Evolutionary conservation across 2,888 invertebrate genomes (phyloP).

Genomic region (Sinelater perroti): DNA sequence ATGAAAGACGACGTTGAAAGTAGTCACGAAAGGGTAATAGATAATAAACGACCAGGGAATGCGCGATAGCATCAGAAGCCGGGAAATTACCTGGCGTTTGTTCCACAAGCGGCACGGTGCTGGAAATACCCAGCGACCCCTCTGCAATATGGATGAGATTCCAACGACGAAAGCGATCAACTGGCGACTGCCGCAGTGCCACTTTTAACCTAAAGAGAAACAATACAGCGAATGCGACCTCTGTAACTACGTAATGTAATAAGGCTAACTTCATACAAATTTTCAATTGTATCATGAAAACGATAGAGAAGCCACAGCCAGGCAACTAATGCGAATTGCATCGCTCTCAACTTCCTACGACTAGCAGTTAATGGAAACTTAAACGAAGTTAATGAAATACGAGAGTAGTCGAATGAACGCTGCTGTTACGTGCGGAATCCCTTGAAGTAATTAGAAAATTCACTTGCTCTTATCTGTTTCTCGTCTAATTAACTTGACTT

Average conservation of each 20-base stretch:
- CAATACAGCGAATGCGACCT: no score
- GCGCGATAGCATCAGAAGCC: slow-evolving; percentile 24
- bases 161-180: slow-evolving; percentile 14
- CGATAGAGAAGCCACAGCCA: no score
- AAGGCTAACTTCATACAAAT: no score
- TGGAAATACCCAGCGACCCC: slow-evolving; percentile 15
- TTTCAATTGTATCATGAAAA: no score
- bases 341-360: neutral
- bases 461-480: no score
- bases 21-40: slow-evolving; percentile 25
- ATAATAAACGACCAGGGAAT: slow-evolving; percentile 28
- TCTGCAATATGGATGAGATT: slow-evolving; percentile 14
- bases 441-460: no score
- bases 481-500: no score
- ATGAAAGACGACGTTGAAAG: slow-evolving; percentile 16
- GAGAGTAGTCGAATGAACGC: no score
- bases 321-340: no score
- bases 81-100: slow-evolving; percentile 24
- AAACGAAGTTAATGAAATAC: slow-evolving; percentile 1
- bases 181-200: slow-evolving; percentile 4
- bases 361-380: neutral
- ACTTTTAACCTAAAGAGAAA: no score
- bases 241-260: no score
- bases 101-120: slow-evolving; percentile 6
- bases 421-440: no score